phyloP scores from a whole-genome alignment of 2,113 vertebrate genomes.

The Hyla sarda region DNA sequence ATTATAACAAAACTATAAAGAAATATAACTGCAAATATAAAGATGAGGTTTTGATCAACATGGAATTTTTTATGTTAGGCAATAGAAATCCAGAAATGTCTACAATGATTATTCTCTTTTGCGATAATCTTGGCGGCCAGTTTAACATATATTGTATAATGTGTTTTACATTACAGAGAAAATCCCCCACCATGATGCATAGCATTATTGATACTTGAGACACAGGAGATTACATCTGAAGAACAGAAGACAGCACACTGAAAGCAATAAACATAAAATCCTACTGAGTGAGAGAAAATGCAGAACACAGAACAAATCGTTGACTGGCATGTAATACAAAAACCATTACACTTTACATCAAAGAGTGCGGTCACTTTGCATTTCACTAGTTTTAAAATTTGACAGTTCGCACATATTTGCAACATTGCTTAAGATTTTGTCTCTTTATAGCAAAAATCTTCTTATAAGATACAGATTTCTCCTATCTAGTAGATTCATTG shows the following conservation, averaged over 20 bases:
- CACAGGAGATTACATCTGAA: slow-evolving; percentile 30
- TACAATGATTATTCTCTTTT: slow-evolving; percentile 40
- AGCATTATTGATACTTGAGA: slow-evolving; percentile 48
- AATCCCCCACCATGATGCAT: slow-evolving; percentile 37
- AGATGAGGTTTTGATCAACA: neutral
- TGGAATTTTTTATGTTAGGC: neutral
- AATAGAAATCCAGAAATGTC: neutral
- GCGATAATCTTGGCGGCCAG: slow-evolving; percentile 40
- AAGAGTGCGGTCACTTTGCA: neutral
- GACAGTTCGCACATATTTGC: neutral
- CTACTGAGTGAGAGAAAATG: neutral
- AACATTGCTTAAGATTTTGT: neutral
- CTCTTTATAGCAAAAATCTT: neutral
- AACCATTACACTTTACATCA: neutral
- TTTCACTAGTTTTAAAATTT: neutral
- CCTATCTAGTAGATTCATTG: neutral
- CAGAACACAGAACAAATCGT: neutral
- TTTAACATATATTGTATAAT: slow-evolving; percentile 33
- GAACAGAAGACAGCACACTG: slow-evolving; percentile 5
- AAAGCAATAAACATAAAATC: slow-evolving; percentile 20
- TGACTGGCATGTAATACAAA: slow-evolving; percentile 14
- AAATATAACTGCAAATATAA: neutral
- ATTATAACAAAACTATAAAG: neutral
- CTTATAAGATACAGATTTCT: neutral
- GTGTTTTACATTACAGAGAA: slow-evolving; percentile 45